Conservation (phyloP, 1,140 invertebrate genomes). For the Hormaphis cornu region DNA sequence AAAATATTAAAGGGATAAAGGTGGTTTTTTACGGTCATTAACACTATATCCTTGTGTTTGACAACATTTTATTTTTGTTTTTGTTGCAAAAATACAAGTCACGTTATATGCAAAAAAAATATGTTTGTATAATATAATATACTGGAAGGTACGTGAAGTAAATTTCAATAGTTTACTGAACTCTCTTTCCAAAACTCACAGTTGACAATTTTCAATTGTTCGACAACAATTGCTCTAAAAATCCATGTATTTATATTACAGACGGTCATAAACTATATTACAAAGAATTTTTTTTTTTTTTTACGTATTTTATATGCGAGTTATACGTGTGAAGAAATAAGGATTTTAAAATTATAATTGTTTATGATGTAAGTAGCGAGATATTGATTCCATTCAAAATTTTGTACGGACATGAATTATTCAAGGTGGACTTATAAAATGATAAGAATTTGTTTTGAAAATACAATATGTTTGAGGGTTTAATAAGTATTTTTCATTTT, state of each 20-base stretch:
- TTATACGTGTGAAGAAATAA: no score
- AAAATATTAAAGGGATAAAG: not conserved
- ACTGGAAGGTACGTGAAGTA: not conserved
- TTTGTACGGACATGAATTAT: no score
- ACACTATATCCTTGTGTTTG: not conserved
- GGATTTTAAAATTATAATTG: no score
- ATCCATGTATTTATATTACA: not conserved
- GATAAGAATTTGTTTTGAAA: no score
- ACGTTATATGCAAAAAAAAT: not conserved
- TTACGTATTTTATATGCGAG: no score
- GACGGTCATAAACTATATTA: not conserved
- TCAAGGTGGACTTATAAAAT: no score
- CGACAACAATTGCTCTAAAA: not conserved
- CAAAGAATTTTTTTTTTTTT: not conserved
- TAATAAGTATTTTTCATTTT: no score
- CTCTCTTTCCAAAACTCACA: no score
- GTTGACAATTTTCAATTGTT: not conserved
- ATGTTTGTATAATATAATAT: not conserved
- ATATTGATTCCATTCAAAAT: no score
- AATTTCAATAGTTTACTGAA: not conserved
- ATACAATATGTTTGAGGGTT: no score
- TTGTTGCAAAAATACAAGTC: not conserved
- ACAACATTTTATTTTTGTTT: not conserved
- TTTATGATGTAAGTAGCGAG: no score
- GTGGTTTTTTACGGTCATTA: no score